Conservation (phyloP, 1,140 invertebrate species). For the Trypoxylus dichotomus region DNA sequence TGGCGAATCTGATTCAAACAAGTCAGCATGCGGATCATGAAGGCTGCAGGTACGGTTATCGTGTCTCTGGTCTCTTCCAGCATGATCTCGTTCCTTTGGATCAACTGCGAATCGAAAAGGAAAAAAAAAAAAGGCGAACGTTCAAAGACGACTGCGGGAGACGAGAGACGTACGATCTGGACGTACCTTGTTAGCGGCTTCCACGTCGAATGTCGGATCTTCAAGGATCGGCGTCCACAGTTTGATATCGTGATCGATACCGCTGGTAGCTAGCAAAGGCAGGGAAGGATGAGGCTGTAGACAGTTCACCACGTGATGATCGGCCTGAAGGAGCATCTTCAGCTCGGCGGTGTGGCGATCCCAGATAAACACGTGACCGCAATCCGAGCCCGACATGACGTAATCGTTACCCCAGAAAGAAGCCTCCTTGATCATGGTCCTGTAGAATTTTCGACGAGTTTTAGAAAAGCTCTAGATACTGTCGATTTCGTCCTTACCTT, state of each 20-base stretch:
- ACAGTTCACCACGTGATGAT: conserved; percentile 86
- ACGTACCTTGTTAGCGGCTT: conserved; percentile 71
- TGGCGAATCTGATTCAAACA: conserved; percentile 75
- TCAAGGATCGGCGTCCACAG: conserved; percentile 74
- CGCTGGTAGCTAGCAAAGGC: conserved; percentile 82
- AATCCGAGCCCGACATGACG: conserved; percentile 86
- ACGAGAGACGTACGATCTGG: too few relatives aligned
- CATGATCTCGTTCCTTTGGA: conserved; percentile 81
- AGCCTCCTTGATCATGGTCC: conserved; percentile 88
- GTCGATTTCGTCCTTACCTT: conserved; percentile 55
- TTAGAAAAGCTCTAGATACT: too few relatives aligned
- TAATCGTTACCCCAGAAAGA: conserved; percentile 85
- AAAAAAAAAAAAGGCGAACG: neutral
- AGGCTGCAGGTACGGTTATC: conserved; percentile 84
- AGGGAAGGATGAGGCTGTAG: conserved; percentile 82
- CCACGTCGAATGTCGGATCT: conserved; percentile 65
- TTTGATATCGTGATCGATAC: conserved; percentile 90
- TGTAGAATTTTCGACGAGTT: conserved; percentile 55
- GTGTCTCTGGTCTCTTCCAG: conserved; percentile 87
- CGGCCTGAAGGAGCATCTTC: conserved; percentile 80
- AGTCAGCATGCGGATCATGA: conserved; percentile 85
- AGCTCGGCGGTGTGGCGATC: conserved; percentile 65
- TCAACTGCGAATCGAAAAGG: conserved; percentile 62
- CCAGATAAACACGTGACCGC: conserved; percentile 79
- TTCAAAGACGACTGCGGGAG: too few relatives aligned